Evolutionary conservation across 2,888 invertebrate species (phyloP).

Genomic region (Heliconius ethilla): DNA sequence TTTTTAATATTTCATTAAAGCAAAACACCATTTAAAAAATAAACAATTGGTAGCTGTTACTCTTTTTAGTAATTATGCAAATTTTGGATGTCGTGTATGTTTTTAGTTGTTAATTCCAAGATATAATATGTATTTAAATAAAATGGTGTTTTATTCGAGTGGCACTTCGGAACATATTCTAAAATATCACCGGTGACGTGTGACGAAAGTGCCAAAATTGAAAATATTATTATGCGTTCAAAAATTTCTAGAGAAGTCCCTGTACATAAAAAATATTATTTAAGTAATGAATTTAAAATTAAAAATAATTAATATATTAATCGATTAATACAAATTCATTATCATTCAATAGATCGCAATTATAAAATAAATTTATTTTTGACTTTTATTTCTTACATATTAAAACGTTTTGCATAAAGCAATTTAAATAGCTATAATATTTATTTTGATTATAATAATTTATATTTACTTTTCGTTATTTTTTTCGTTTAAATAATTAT

Average conservation of each 20-base stretch:
- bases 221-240: conserved; percentile 53
- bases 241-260: background rate
- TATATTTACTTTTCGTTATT: too few species aligned
- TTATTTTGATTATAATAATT: too few species aligned
- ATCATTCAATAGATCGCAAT: background rate
- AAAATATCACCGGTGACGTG: conserved; percentile 74
- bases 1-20: background rate
- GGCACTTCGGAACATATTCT: conserved; percentile 53
- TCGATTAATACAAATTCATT: background rate
- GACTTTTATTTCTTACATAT: too few species aligned
- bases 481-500: too few species aligned
- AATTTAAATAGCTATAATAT: too few species aligned
- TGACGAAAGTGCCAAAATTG: conserved; percentile 49
- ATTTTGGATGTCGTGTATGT: background rate
- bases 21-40: background rate
- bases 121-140: background rate
- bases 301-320: background rate
- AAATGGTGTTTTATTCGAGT: background rate
- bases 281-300: background rate
- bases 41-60: background rate
- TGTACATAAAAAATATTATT: background rate
- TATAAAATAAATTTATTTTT: too few species aligned
- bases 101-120: background rate
- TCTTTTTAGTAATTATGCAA: background rate
- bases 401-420: too few species aligned